Percentiles rank a stretch among this genome's conserved stretches.
Evolutionary conservation across 2,888 invertebrate genomes (phyloP).

Genomic region (Lithophane semibrunnea): DNA sequence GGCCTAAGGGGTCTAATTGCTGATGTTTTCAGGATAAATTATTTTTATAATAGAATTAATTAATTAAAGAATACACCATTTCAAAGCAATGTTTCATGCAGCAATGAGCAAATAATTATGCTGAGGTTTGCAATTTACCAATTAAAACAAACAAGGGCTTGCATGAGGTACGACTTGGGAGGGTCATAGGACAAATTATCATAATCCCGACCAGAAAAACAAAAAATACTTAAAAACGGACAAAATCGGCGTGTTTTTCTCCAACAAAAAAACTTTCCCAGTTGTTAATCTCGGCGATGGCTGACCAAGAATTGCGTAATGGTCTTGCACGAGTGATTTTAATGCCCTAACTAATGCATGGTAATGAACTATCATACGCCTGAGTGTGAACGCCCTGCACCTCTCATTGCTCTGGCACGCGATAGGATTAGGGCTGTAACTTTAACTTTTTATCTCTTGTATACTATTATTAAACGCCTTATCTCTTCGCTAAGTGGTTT

Average conservation of each 20-base stretch:
- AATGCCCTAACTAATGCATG: conserved; percentile 68
- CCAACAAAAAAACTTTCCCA: conserved; percentile 52
- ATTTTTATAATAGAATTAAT: conserved; percentile 18
- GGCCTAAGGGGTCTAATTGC: background rate
- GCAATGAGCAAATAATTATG: conserved; percentile 32
- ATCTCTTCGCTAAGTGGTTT: conserved; percentile 36
- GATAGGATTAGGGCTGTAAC: conserved; percentile 61
- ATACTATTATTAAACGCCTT: conserved; percentile 25
- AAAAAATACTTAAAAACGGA: conserved; percentile 10
- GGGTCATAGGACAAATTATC: conserved; percentile 39
- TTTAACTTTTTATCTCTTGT: conserved; percentile 18
- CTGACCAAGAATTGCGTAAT: conserved; percentile 70
- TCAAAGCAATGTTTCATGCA: conserved; percentile 26
- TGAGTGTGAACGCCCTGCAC: conserved; percentile 70
- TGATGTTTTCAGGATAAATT: conserved; percentile 21
- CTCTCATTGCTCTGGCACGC: conserved; percentile 63
- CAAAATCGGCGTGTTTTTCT: conserved; percentile 24
- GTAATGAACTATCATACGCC: conserved; percentile 70
- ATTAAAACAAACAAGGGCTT: conserved; percentile 40
- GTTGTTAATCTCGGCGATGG: conserved; percentile 56
- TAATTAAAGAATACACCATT: conserved; percentile 2
- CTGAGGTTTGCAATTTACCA: conserved; percentile 11
- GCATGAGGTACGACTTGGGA: background rate
- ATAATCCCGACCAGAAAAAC: conserved; percentile 17
- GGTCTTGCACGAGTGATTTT: conserved; percentile 67